A percentile compares a stretch with the other conserved stretches of the same genome.
Evolutionary conservation across 1,140 invertebrate species (phyloP).

Genomic region (Zeugodacus cucurbitae): DNA sequence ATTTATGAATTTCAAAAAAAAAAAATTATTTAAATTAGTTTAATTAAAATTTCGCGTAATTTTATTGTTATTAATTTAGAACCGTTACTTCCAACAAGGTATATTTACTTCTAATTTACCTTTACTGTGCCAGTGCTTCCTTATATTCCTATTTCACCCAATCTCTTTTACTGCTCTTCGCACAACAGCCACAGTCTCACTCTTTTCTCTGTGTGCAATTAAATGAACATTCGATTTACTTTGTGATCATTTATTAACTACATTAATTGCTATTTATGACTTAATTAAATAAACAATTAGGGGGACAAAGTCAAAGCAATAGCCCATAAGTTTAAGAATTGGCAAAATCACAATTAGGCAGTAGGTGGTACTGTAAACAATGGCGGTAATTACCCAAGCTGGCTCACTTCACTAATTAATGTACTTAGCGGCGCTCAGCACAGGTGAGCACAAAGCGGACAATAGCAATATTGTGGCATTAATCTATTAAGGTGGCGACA

Average conservation of each 20-base stretch:
- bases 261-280: background rate
- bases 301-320: background rate
- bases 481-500: background rate
- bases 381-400: background rate
- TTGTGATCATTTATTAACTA: background rate
- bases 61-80: background rate
- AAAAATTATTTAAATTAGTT: no score
- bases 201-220: background rate
- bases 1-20: no score
- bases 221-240: background rate
- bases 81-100: background rate
- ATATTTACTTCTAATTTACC: background rate
- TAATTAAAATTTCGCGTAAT: no score
- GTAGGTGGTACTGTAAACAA: background rate
- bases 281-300: conserved; percentile 5
- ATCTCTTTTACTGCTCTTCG: background rate
- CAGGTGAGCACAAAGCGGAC: background rate
- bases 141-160: background rate
- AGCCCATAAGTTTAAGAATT: background rate
- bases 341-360: conserved; percentile 5
- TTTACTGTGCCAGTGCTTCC: background rate
- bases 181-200: background rate
- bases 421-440: background rate
- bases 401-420: background rate
- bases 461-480: background rate